phyloP scores from a whole-genome alignment of 2,888 invertebrate genomes.

The Laothoe populi region DNA sequence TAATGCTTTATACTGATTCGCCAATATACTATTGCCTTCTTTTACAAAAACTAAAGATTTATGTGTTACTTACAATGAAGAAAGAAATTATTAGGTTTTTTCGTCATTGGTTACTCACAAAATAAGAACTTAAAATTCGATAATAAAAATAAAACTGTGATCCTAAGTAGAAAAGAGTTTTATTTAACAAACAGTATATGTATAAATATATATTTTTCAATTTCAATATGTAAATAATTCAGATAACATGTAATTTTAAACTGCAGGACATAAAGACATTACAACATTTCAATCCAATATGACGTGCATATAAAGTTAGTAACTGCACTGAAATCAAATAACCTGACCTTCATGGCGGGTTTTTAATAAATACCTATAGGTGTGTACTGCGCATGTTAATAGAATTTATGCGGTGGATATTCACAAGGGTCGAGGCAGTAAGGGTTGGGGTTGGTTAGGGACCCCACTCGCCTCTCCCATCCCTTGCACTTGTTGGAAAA shows the following conservation, averaged over 20 bases:
- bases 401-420: slow-evolving; percentile 15
- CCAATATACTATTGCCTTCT: no score
- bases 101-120: no score
- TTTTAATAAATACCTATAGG: background rate
- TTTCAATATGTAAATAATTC: no score
- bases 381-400: background rate
- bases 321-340: background rate
- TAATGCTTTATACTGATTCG: no score
- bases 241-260: background rate
- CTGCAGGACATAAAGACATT: background rate
- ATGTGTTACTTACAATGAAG: no score
- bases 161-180: no score
- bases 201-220: no score
- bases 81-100: no score
- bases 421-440: slow-evolving; percentile 39
- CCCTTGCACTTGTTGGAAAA: slow-evolving; percentile 30
- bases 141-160: no score
- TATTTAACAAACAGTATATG: no score
- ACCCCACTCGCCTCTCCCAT: slow-evolving; percentile 29
- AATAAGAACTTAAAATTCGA: no score
- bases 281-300: background rate
- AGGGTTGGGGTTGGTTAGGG: slow-evolving; percentile 62
- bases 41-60: no score
- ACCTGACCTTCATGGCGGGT: background rate
- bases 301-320: background rate